phyloP scores from a whole-genome alignment of 1,140 invertebrate species.

The Drosophila nigrodunni region DNA sequence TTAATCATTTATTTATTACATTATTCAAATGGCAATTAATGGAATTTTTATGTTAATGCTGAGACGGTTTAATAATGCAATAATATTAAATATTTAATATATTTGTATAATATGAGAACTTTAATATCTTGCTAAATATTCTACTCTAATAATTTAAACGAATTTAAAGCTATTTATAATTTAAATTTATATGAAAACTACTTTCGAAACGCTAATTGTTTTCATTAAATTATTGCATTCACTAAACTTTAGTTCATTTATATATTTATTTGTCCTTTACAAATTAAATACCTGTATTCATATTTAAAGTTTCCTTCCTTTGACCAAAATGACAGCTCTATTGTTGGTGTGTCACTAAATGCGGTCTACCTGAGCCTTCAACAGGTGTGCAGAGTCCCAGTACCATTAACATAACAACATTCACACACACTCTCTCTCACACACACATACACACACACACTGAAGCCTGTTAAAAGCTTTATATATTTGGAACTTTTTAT shows the following conservation, averaged over 20 bases:
- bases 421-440: conserved; percentile 17
- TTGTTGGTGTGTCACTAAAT: conserved; percentile 36
- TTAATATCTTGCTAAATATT: too few relatives aligned
- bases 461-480: conserved; percentile 47
- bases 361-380: conserved; percentile 56
- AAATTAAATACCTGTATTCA: conserved; percentile 70
- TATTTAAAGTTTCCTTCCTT: conserved; percentile 74
- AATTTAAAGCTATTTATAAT: too few relatives aligned
- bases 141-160: too few relatives aligned
- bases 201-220: too few relatives aligned
- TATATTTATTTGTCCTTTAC: neutral
- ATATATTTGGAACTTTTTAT: conserved; percentile 24
- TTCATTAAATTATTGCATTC: neutral
- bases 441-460: conserved; percentile 4
- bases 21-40: neutral
- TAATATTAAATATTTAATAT: too few relatives aligned
- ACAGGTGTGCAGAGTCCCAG: conserved; percentile 72
- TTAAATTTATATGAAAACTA: too few relatives aligned
- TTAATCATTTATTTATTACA: conserved; percentile 17
- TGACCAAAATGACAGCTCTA: conserved; percentile 40
- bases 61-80: too few relatives aligned
- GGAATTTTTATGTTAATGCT: too few relatives aligned
- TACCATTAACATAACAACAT: conserved; percentile 28
- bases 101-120: too few relatives aligned
- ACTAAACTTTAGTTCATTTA: neutral